Conservation (phyloP, 2,113 vertebrate species). For the Zosterops pallidus region DNA sequence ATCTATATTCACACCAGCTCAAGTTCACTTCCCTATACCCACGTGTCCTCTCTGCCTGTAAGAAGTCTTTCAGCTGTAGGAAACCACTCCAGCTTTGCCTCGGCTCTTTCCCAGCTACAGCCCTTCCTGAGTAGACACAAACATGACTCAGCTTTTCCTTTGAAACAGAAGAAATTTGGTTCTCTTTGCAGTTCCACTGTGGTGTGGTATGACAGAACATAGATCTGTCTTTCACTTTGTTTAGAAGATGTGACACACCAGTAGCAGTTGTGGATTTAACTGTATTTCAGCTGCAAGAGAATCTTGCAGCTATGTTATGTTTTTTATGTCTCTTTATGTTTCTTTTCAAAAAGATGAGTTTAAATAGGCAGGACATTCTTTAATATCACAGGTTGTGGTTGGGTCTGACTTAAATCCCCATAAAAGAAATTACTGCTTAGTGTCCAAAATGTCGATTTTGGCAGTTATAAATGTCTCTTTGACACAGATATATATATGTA, state of each 20-base stretch:
- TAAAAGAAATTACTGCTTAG: neutral
- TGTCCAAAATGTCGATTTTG: neutral
- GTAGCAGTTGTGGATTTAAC: conserved; percentile 19
- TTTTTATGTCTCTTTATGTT: neutral
- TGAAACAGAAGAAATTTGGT: conserved; percentile 15
- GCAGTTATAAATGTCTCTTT: neutral
- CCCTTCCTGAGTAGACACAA: conserved; percentile 8
- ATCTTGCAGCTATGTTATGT: neutral
- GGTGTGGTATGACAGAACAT: neutral
- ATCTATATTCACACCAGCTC: neutral
- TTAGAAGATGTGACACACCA: neutral
- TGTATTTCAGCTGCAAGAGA: conserved; percentile 10
- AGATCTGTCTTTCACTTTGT: conserved; percentile 12
- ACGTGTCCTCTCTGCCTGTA: neutral
- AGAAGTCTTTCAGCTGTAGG: conserved; percentile 23
- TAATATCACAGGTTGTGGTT: neutral
- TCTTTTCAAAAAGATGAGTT: neutral
- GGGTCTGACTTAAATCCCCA: neutral
- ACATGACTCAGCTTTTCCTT: conserved; percentile 39
- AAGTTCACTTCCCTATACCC: neutral
- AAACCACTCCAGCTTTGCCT: neutral
- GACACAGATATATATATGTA: neutral
- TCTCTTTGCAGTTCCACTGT: neutral
- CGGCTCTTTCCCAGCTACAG: neutral
- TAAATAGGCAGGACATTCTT: neutral